Conservation (phyloP, 2,113 vertebrate species). For the Pogona vitticeps region DNA sequence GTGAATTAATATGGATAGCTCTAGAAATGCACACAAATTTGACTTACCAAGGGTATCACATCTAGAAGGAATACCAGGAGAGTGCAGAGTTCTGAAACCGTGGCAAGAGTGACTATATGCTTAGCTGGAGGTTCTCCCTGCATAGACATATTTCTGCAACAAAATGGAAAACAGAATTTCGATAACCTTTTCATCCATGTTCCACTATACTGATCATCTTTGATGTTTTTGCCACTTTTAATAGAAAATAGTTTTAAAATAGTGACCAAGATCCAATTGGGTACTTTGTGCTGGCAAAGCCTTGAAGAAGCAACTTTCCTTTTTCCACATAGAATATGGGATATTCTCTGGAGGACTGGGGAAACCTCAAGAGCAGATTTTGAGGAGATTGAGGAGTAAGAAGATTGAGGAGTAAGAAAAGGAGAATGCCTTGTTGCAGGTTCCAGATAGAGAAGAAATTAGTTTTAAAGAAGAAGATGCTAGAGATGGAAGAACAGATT, state of each 20-base stretch:
- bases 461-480: background rate
- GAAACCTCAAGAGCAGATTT: no score
- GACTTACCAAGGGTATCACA: constrained; percentile 90
- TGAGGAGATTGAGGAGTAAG: no score
- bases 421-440: no score
- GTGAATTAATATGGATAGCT: background rate
- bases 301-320: no score
- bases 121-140: constrained; percentile 48
- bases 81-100: constrained; percentile 85
- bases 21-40: background rate
- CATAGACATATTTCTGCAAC: constrained; percentile 58
- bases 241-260: constrained; percentile 12
- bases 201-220: background rate
- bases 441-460: background rate
- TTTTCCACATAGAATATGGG: no score
- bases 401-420: no score
- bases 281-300: no score
- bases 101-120: constrained; percentile 69
- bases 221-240: background rate
- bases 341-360: no score
- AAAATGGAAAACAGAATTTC: constrained; percentile 29
- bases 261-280: background rate
- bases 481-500: background rate
- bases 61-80: constrained; percentile 93
- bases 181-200: background rate